Evolutionary conservation across 1,140 invertebrate genomes (phyloP).

Genomic region (Drosophila seguyi): DNA sequence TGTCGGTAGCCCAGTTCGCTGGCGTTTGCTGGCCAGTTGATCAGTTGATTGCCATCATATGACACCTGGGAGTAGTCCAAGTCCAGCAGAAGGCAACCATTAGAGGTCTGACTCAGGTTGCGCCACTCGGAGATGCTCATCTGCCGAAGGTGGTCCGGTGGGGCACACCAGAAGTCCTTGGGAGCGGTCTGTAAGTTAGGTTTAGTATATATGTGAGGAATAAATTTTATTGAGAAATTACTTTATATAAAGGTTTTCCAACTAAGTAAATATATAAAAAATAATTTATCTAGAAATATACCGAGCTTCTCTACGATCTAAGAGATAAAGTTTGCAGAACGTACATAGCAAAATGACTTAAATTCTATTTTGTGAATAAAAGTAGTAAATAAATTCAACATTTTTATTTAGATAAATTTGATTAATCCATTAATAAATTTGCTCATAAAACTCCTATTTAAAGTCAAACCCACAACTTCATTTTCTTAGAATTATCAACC

Average conservation of each 20-base stretch:
- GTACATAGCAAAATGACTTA: neutral
- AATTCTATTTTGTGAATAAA: too few species aligned
- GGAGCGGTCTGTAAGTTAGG: constrained; percentile 85
- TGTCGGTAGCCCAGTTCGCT: constrained; percentile 50
- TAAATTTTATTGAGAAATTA: neutral
- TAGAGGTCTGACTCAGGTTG: constrained; percentile 87
- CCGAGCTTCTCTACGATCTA: too few species aligned
- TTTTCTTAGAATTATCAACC: constrained; percentile 3
- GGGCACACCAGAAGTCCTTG: constrained; percentile 88
- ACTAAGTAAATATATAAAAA: neutral
- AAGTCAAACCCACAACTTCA: neutral
- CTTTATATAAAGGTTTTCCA: neutral
- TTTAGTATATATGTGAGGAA: neutral
- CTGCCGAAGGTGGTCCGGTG: constrained; percentile 86
- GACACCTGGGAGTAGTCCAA: constrained; percentile 59
- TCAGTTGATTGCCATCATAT: constrained; percentile 44
- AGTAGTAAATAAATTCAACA: neutral
- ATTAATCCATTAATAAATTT: constrained; percentile 1
- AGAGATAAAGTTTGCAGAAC: neutral
- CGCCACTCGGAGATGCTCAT: constrained; percentile 86
- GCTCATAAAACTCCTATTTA: neutral
- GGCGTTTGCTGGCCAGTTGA: constrained; percentile 58
- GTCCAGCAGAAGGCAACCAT: constrained; percentile 85
- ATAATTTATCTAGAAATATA: neutral
- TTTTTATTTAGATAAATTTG: neutral